These are phyloP conservation scores for Drosophila truncata DNA, from an alignment of 1,140 invertebrate genomes.

Conservation along the genomic window DNA sequence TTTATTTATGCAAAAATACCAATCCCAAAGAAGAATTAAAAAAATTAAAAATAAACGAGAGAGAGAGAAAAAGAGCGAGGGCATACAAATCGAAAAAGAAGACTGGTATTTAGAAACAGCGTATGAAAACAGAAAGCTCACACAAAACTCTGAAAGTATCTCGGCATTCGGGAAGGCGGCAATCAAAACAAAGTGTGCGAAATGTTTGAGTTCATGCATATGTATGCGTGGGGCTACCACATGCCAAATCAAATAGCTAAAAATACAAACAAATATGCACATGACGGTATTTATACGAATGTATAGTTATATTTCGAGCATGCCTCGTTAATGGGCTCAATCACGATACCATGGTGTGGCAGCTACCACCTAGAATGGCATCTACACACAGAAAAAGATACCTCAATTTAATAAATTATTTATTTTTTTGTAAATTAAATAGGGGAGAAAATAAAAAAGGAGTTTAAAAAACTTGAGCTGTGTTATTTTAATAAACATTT, in stretches of 20 bases:
- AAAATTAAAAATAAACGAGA: conserved; percentile 29
- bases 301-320: conserved; percentile 25
- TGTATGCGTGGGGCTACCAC: conserved; percentile 25
- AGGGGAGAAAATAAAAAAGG: too few relatives aligned
- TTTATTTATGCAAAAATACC: conserved; percentile 55
- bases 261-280: conserved; percentile 48
- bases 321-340: conserved; percentile 46
- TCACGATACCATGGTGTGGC: conserved; percentile 47
- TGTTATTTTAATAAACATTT: not conserved
- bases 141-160: conserved; percentile 23
- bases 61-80: not conserved
- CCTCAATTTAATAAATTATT: not conserved
- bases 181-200: conserved; percentile 80
- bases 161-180: conserved; percentile 34
- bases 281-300: conserved; percentile 26
- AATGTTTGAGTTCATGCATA: conserved; percentile 62
- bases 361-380: conserved; percentile 14
- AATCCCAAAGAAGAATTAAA: conserved; percentile 27
- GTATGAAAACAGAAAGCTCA: conserved; percentile 63
- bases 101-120: conserved; percentile 74
- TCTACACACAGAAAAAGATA: conserved; percentile 1
- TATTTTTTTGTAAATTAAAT: too few relatives aligned
- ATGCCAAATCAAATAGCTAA: conserved; percentile 52
- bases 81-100: conserved; percentile 24
- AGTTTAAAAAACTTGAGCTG: not conserved